A percentile compares a stretch with the other conserved stretches of the same genome.
Conservation (phyloP, 1,140 invertebrate species). For the Lanistes nyassanus region DNA sequence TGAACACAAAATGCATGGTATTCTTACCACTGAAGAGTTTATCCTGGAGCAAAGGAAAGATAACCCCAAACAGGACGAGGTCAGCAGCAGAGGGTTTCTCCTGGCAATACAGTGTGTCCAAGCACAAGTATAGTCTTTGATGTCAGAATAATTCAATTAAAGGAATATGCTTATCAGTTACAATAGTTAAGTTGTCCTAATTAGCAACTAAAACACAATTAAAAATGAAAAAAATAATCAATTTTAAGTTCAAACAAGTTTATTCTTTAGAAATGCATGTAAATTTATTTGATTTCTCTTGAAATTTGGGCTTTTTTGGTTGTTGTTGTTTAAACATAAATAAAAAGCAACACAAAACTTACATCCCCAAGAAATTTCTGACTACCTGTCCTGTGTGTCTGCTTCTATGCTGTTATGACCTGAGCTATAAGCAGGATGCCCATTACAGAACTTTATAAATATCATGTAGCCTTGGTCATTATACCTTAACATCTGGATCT, state of each 20-base stretch:
- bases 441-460: too few species aligned
- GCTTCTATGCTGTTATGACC: too few species aligned
- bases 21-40: conserved; percentile 7
- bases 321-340: too few species aligned
- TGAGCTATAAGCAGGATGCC: too few species aligned
- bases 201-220: not conserved
- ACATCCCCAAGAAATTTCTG: too few species aligned
- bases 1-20: not conserved
- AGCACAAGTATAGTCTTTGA: not conserved
- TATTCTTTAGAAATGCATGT: too few species aligned
- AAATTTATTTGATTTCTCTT: too few species aligned
- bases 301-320: too few species aligned
- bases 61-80: conserved; percentile 30
- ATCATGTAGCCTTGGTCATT: too few species aligned
- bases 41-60: conserved; percentile 31
- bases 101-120: conserved; percentile 21
- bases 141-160: not conserved
- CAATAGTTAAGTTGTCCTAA: not conserved
- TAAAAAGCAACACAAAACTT: too few species aligned
- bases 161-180: not conserved
- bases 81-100: conserved; percentile 25
- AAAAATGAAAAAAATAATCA: not conserved
- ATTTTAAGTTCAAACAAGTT: conserved; percentile 25
- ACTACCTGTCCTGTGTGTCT: too few species aligned
- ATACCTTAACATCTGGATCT: too few species aligned